Percentiles rank a stretch among this genome's conserved stretches.
phyloP scores from a whole-genome alignment of 1,140 invertebrate genomes.

The Zaprionus lachaisei region DNA sequence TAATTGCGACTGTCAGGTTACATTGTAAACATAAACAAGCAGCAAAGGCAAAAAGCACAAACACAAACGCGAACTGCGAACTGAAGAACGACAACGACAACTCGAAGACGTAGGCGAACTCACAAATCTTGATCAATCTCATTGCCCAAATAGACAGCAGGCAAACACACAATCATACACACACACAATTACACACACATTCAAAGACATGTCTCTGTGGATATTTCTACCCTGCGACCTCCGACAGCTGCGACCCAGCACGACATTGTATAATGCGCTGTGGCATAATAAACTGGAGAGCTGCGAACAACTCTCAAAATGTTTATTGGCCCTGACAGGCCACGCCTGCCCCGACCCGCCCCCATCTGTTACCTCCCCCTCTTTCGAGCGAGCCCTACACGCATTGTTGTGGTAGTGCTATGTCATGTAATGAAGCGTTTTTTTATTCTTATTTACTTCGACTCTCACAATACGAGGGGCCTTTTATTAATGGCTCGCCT shows the following conservation, averaged over 20 bases:
- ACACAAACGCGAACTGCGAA: constrained; percentile 18
- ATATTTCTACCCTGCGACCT: constrained; percentile 24
- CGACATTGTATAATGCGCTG: constrained; percentile 21
- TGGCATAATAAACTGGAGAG: constrained; percentile 25
- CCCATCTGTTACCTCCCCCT: not conserved
- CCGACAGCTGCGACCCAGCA: constrained; percentile 12
- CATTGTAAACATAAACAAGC: constrained; percentile 65
- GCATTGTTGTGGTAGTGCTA: constrained; percentile 23
- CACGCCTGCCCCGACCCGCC: not conserved
- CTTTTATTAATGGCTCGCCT: constrained; percentile 42
- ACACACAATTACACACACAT: not conserved
- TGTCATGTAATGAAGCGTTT: constrained; percentile 46
- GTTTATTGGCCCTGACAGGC: constrained; percentile 30
- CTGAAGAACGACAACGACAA: not conserved
- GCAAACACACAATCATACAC: constrained; percentile 2
- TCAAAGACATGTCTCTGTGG: not conserved
- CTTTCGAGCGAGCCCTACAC: not conserved
- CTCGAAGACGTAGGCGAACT: constrained; percentile 15
- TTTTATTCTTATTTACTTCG: constrained; percentile 42
- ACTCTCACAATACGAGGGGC: constrained; percentile 32
- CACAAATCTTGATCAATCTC: constrained; percentile 55
- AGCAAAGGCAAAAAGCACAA: constrained; percentile 19
- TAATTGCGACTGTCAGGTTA: constrained; percentile 70
- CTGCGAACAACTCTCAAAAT: constrained; percentile 21
- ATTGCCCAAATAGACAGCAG: constrained; percentile 29